A percentile compares a stretch with the other conserved stretches of the same genome.
Evolutionary conservation across 2,113 vertebrate genomes (phyloP).

Genomic region (Ursus arctos): DNA sequence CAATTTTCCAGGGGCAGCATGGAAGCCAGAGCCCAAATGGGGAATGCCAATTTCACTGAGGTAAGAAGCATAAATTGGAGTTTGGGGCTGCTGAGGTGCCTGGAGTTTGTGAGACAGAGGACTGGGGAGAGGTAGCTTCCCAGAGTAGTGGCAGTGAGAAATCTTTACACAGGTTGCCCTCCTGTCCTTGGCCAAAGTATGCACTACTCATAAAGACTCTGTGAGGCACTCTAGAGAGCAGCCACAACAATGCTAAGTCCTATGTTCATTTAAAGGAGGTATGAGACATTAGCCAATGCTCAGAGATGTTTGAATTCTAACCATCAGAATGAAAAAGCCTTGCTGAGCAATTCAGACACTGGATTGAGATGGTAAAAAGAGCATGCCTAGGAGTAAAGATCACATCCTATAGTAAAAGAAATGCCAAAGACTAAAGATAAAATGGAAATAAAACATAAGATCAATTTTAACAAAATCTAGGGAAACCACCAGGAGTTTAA

Average conservation of each 20-base stretch:
- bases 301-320: neutral
- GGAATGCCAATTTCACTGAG: neutral
- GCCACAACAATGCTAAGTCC: neutral
- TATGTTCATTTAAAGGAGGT: neutral
- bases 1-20: neutral
- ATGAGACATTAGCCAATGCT: neutral
- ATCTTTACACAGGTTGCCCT: neutral
- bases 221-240: neutral
- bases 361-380: neutral
- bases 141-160: neutral
- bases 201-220: neutral
- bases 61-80: neutral
- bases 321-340: neutral
- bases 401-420: neutral
- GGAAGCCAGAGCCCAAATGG: neutral
- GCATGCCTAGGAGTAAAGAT: neutral
- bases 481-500: neutral
- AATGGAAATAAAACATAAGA: neutral
- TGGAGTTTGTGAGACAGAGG: neutral
- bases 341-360: neutral
- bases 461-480: neutral
- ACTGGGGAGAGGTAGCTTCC: neutral
- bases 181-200: neutral
- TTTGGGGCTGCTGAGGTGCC: neutral
- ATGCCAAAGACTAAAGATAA: neutral